Conservation (phyloP, 2,797 vertebrate genomes). For the Gastrophryne carolinensis region DNA sequence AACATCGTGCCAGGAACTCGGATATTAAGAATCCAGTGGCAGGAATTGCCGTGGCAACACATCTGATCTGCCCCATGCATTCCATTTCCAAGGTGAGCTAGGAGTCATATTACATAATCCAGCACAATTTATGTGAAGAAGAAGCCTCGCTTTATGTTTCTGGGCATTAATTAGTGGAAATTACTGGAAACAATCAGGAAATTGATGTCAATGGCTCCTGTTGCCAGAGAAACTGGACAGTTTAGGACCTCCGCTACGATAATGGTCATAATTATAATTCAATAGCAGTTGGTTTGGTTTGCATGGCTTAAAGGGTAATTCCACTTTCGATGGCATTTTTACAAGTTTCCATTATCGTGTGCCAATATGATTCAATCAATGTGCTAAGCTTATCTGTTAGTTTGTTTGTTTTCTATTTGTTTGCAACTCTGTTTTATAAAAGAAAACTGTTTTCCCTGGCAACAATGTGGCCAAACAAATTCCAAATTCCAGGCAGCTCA, state of each 20-base stretch:
- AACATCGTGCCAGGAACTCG: too few relatives aligned
- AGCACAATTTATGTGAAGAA: constrained; percentile 47
- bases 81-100: constrained; percentile 49
- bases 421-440: too few relatives aligned
- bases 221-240: constrained; percentile 51
- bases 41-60: not conserved
- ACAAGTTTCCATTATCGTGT: too few relatives aligned
- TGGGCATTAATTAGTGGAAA: constrained; percentile 53
- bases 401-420: too few relatives aligned
- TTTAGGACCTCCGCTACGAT: constrained; percentile 49
- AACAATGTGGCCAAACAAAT: too few relatives aligned
- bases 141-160: constrained; percentile 52
- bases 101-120: constrained; percentile 53
- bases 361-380: too few relatives aligned
- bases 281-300: constrained; percentile 43
- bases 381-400: too few relatives aligned
- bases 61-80: not conserved
- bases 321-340: not conserved
- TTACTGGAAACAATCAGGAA: constrained; percentile 54
- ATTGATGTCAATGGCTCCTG: constrained; percentile 51
- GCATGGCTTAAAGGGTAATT: constrained; percentile 10
- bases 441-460: too few relatives aligned
- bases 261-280: constrained; percentile 49
- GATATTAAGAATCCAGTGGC: too few relatives aligned
- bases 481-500: too few relatives aligned